These are phyloP conservation scores for Euwallacea similis DNA, from an alignment of 1,140 invertebrate genomes.

Conservation along the genomic window DNA sequence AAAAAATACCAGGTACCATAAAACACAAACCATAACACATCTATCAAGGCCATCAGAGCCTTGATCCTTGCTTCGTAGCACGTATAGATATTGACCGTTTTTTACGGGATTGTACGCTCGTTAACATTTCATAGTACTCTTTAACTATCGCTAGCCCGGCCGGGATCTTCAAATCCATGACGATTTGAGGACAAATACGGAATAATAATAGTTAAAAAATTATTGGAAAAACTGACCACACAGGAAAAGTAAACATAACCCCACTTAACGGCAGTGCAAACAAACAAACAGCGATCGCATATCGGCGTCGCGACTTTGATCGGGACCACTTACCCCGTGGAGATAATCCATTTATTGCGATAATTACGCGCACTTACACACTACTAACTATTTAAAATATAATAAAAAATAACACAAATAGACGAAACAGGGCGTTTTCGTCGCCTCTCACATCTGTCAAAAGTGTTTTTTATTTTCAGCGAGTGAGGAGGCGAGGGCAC, in stretches of 20 bases:
- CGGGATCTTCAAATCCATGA: no score
- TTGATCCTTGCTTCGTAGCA: no score
- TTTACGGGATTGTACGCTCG: no score
- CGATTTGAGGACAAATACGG: no score
- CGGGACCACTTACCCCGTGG: not conserved
- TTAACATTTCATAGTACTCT: no score
- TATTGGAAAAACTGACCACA: not conserved
- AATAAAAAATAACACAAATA: not conserved
- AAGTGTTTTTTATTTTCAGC: not conserved
- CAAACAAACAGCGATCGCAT: not conserved
- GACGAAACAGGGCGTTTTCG: conserved; percentile 23
- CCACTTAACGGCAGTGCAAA: conserved; percentile 6
- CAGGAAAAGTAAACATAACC: conserved; percentile 19
- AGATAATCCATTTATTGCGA: no score
- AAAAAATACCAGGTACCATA: no score
- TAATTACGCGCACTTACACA: not conserved
- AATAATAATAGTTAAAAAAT: no score
- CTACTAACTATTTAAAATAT: not conserved
- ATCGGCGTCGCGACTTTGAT: not conserved
- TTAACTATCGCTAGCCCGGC: no score
- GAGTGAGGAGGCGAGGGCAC: not conserved
- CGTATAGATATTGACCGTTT: no score
- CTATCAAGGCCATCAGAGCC: no score
- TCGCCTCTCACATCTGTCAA: not conserved
- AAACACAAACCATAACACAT: no score